Evolutionary conservation across 1,140 invertebrate genomes (phyloP).

Genomic region (Calliphora vicina): DNA sequence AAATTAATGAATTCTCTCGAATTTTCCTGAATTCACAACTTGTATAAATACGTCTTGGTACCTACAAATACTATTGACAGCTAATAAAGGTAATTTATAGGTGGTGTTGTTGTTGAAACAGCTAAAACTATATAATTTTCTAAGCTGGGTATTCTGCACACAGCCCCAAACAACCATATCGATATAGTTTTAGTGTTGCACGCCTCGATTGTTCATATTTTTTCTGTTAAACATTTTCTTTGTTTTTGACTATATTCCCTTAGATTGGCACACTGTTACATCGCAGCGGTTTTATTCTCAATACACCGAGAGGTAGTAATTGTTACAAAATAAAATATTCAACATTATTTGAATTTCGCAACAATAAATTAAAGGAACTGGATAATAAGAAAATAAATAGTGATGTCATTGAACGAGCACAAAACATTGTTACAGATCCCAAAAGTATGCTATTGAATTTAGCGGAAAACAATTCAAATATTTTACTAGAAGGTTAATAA

Average conservation of each 20-base stretch:
- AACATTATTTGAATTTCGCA: conserved; percentile 50
- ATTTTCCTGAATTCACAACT: too few relatives aligned
- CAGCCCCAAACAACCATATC: too few relatives aligned
- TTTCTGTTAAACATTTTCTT: too few relatives aligned
- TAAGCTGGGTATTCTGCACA: too few relatives aligned
- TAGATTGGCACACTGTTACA: conserved; percentile 50
- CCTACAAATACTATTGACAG: too few relatives aligned
- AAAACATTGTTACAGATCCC: neutral
- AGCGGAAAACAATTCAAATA: neutral
- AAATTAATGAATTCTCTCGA: too few relatives aligned
- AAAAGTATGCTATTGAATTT: conserved; percentile 9
- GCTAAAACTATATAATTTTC: too few relatives aligned
- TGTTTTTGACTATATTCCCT: neutral
- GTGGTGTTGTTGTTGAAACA: too few relatives aligned
- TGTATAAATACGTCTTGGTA: too few relatives aligned
- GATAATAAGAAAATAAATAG: conserved; percentile 46
- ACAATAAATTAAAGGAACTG: conserved; percentile 48
- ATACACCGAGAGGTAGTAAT: conserved; percentile 47
- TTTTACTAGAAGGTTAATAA: neutral
- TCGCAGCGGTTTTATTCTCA: conserved; percentile 53
- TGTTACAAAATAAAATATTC: conserved; percentile 50
- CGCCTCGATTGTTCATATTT: too few relatives aligned
- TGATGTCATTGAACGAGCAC: conserved; percentile 17
- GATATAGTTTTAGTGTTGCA: too few relatives aligned
- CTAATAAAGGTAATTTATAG: too few relatives aligned